Evolutionary conservation across 2,113 vertebrate genomes (phyloP).

Genomic region (Macrotus californicus): DNA sequence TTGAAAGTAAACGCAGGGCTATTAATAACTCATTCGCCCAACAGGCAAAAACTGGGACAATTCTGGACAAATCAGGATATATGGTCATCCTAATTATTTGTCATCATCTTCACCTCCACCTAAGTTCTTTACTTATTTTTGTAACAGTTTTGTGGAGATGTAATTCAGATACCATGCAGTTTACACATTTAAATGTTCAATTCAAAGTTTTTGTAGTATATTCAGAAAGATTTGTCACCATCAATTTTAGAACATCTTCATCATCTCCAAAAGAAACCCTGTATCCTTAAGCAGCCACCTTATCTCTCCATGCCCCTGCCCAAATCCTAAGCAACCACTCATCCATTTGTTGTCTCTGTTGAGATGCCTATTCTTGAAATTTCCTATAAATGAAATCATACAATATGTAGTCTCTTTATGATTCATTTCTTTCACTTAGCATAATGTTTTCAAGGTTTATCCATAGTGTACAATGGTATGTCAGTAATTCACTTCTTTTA

Average conservation of each 20-base stretch:
- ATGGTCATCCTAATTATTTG: neutral
- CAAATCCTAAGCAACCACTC: neutral
- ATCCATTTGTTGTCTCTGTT: neutral
- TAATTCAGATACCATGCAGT: neutral
- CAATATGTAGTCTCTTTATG: neutral
- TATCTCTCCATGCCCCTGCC: neutral
- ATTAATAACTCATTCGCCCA: neutral
- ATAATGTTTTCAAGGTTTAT: constrained; percentile 8
- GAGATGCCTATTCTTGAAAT: neutral
- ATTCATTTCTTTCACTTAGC: neutral
- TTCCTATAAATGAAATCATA: neutral
- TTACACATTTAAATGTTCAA: constrained; percentile 2
- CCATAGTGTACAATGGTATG: neutral
- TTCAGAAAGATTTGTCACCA: neutral
- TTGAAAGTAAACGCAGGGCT: neutral
- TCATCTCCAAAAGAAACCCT: neutral
- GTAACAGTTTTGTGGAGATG: neutral
- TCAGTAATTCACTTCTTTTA: neutral
- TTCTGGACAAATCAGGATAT: neutral
- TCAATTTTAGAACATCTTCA: constrained; percentile 1
- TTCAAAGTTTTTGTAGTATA: neutral
- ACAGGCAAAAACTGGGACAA: neutral
- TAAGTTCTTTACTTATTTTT: neutral
- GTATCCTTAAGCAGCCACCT: neutral
- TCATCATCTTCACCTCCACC: neutral